phyloP scores from a whole-genome alignment of 2,113 vertebrate genomes.

The Rynchops niger region DNA sequence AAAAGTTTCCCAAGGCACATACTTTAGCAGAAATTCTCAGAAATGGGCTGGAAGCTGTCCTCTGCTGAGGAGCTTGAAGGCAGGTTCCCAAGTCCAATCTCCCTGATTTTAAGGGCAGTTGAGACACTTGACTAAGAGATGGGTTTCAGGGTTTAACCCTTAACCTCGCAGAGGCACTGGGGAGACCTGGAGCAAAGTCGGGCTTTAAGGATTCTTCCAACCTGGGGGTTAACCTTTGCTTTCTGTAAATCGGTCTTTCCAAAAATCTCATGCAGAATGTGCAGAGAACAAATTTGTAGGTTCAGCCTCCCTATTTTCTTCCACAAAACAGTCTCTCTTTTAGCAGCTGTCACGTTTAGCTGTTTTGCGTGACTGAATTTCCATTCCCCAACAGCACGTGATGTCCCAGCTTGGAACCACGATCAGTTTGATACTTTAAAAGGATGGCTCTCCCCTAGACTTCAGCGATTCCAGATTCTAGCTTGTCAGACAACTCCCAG shows the following conservation, averaged over 20 bases:
- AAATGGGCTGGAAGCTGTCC: background rate
- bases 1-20: background rate
- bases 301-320: background rate
- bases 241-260: background rate
- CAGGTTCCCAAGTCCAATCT: background rate
- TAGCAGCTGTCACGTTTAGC: background rate
- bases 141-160: background rate
- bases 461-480: background rate
- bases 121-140: background rate
- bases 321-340: background rate
- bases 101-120: background rate
- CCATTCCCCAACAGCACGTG: background rate
- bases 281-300: background rate
- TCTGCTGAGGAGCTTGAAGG: background rate
- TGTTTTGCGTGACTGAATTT: slow-evolving; percentile 14
- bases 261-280: background rate
- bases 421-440: background rate
- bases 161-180: background rate
- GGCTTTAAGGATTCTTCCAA: background rate
- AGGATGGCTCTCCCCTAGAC: background rate
- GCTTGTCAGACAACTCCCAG: background rate
- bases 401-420: background rate
- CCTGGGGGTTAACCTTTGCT: background rate
- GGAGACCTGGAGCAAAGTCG: background rate
- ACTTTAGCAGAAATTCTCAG: background rate